phyloP scores from a whole-genome alignment of 1,140 invertebrate genomes.

The Acromyrmex charruanus region DNA sequence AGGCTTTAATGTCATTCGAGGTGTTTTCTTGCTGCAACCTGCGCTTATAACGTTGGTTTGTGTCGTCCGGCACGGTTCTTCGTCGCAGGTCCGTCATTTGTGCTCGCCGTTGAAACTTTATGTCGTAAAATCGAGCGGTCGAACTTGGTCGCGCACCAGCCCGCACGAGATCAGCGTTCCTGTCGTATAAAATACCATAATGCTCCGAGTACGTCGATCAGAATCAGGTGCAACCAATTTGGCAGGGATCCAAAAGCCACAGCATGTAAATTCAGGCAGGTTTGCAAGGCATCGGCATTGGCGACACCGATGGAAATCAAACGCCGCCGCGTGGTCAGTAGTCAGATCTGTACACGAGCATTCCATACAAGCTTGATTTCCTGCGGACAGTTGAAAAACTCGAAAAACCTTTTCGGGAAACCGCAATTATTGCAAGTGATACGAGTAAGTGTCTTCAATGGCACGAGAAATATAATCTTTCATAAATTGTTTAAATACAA shows the following conservation, averaged over 20 bases:
- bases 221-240: slow-evolving; percentile 83
- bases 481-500: not conserved
- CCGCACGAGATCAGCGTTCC: slow-evolving; percentile 56
- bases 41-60: slow-evolving; percentile 38
- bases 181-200: slow-evolving; percentile 80
- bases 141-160: slow-evolving; percentile 66
- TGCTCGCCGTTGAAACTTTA: slow-evolving; percentile 75
- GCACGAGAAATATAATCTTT: not conserved
- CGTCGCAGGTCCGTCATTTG: slow-evolving; percentile 78
- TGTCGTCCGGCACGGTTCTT: slow-evolving; percentile 57
- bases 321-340: slow-evolving; percentile 62
- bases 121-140: slow-evolving; percentile 80
- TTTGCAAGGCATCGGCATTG: slow-evolving; percentile 71
- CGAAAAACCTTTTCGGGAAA: slow-evolving; percentile 53
- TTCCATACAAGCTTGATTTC: slow-evolving; percentile 58
- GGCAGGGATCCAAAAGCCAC: slow-evolving; percentile 76
- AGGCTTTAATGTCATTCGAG: slow-evolving; percentile 25
- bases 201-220: slow-evolving; percentile 78
- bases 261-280: slow-evolving; percentile 76
- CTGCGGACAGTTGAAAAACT: slow-evolving; percentile 51
- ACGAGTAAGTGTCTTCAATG: not conserved
- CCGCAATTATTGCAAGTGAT: slow-evolving; percentile 13
- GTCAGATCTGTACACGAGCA: slow-evolving; percentile 49
- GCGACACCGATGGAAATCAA: slow-evolving; percentile 70
- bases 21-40: slow-evolving; percentile 48